Evolutionary conservation across 1,140 invertebrate genomes (phyloP), one percentile per base, ranked within the genome.

Genomic region (Drosophila kanapiae): DNA sequence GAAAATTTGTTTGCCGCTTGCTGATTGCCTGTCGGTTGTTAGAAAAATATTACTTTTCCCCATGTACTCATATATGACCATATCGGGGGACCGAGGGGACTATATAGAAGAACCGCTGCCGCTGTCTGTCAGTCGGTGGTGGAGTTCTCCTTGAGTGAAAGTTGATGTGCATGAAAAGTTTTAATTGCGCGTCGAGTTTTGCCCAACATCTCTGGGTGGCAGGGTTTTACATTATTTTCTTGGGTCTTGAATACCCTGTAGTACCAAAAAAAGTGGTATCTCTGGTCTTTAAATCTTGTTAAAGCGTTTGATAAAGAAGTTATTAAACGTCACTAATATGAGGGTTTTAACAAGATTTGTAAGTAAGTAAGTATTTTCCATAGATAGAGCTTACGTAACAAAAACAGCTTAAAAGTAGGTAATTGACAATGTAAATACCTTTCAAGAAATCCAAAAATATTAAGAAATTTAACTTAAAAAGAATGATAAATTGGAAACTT

Each of bases 111-210:
- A 80, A 71, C 82, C 82, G 83, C 83, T 88, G 84, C 59, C 58
- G 79, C 83, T 83, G 80, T 88, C 83, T 80, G 83, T 86, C 82
- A 86, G 75, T 74, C 48, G 59, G 70, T 49, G 53, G 62, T 69
- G 62, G 65, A 75, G 69, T 72, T 72, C 47, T 56, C 84, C 84
- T 87, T 80, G 80, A 87, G 84, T 87, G 84, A 87, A 87, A 88
- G 84, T 87, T 87, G 84, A 87, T 87, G 84, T 87, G 84, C 84
- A 87, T 87, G 84, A 87, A 87, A 84, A 87, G 84, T 87, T 87
- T 87, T 88, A 87, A 87, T 87, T 87, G 84, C 84, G 83, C 83
- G 84, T 80, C 84, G 83, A 88, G 80, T 83, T 74, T 68, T 27
- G 56, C 51, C 16, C 40, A 48, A 42, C 33, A 72, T 59, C 58